Evolutionary conservation across 2,888 invertebrate genomes (phyloP), one percentile per base, ranked within the genome.

Genomic region (Conchocele bisecta): DNA sequence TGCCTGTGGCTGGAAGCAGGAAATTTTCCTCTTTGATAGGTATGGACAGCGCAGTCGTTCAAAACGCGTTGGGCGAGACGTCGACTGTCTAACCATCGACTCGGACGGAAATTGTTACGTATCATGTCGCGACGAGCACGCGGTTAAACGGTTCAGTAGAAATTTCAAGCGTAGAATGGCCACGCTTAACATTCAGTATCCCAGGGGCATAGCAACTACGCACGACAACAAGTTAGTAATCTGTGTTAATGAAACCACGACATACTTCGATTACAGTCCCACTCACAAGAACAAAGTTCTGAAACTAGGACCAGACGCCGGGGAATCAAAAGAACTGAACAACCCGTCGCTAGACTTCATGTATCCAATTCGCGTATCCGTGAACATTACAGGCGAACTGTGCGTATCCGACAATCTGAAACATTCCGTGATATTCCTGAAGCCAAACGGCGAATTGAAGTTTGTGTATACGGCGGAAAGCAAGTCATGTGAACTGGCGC

Each of bases 291-390:
- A 77, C 39, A 70, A 68, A 37, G 77, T 77, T n/a, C 53, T 77
- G 0, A 77, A 77, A 56, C 74, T 77, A n/a, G 77, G 77, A 24
- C 77, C 70, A 15, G 77, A 77, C 17, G 77, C 74, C 1, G 74
- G 74, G 26, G 74, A 77, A 44, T 74, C 77, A 1, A 74, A 74
- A 24, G 70, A 77, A 48, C 57, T 74, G 13, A 77, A 74, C 20
- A 77, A 77, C 29, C 74, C 77, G 29, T 50, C 56, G 17, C 51
- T 71, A 11, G 60, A 70, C 37, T 78, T 78, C 41, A 69, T 75
- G 57, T 81, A 81, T 46, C 81, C 81, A 5, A 81, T 81, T 13
- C 66, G 81, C 29, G 77, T 81, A 0, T 77, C 81, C 0, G 68
- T 78, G 0, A 78, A 75, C 57, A 46, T 57, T 5, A 75, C 70